Evolutionary conservation across 2,113 vertebrate genomes (phyloP).

Genomic region (Sapayoa aenigma): DNA sequence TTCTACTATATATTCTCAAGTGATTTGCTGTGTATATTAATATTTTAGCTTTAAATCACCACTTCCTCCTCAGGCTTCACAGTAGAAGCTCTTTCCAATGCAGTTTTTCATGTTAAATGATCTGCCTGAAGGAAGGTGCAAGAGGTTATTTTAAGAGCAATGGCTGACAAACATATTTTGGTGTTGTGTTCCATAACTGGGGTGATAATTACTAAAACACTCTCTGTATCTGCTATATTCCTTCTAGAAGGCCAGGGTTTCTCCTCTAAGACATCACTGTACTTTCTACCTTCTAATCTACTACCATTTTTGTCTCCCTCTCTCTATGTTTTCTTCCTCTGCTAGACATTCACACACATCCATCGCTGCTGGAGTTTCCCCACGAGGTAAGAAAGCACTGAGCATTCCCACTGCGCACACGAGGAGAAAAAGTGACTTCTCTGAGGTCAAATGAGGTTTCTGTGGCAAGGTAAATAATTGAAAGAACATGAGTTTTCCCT

Average conservation of each 20-base stretch:
- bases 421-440: not conserved
- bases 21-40: not conserved
- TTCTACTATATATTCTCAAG: not conserved
- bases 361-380: not conserved
- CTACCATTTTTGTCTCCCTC: not conserved
- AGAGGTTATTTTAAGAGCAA: not conserved
- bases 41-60: not conserved
- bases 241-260: not conserved
- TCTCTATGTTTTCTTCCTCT: not conserved
- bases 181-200: not conserved
- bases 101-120: not conserved
- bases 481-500: not conserved
- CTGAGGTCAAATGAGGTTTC: not conserved
- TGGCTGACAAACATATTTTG: not conserved
- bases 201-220: not conserved
- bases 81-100: not conserved
- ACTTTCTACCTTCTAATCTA: not conserved
- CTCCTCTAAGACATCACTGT: not conserved
- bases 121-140: not conserved
- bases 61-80: not conserved
- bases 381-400: not conserved
- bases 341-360: not conserved
- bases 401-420: not conserved
- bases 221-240: not conserved
- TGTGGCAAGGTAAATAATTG: not conserved